Percentiles rank a stretch among this genome's conserved stretches.
phyloP scores from a whole-genome alignment of 2,888 invertebrate genomes.

The Prosopocoilus inquinatus region DNA sequence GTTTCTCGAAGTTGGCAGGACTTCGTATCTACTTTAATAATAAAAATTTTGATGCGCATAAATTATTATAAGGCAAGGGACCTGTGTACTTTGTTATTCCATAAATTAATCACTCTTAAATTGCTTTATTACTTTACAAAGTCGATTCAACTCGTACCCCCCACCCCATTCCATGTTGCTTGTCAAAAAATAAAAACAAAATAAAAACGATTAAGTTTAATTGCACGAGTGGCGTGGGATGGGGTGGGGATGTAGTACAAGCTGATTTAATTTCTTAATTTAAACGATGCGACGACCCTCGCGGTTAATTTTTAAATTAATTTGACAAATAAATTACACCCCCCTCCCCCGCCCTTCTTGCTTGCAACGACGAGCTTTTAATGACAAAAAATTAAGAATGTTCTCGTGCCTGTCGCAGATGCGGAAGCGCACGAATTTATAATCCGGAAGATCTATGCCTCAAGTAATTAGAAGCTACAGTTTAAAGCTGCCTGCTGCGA shows the following conservation, averaged over 20 bases:
- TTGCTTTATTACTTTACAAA: too few relatives aligned
- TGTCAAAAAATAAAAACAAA: background rate
- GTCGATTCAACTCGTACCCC: too few relatives aligned
- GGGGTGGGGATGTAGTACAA: too few relatives aligned
- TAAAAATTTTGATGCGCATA: too few relatives aligned
- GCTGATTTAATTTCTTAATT: slow-evolving; percentile 35
- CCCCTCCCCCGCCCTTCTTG: background rate
- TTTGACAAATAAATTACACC: slow-evolving; percentile 46
- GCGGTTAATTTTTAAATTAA: slow-evolving; percentile 47
- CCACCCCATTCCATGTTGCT: too few relatives aligned
- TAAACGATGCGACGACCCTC: slow-evolving; percentile 26
- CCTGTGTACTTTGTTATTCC: too few relatives aligned
- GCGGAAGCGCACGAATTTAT: slow-evolving; percentile 47
- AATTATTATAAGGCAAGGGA: too few relatives aligned
- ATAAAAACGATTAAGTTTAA: background rate
- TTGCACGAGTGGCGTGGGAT: background rate
- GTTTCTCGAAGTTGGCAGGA: too few relatives aligned
- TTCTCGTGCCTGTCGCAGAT: slow-evolving; percentile 47
- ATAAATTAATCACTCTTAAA: too few relatives aligned
- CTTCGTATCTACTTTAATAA: too few relatives aligned
- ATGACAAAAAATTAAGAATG: slow-evolving; percentile 49
- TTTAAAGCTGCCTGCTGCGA: background rate
- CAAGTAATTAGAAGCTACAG: slow-evolving; percentile 38
- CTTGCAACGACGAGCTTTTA: slow-evolving; percentile 48
- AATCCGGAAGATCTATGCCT: slow-evolving; percentile 49